These are phyloP conservation scores for Apus apus DNA, from an alignment of 2,113 vertebrate genomes.

Conservation along the genomic window DNA sequence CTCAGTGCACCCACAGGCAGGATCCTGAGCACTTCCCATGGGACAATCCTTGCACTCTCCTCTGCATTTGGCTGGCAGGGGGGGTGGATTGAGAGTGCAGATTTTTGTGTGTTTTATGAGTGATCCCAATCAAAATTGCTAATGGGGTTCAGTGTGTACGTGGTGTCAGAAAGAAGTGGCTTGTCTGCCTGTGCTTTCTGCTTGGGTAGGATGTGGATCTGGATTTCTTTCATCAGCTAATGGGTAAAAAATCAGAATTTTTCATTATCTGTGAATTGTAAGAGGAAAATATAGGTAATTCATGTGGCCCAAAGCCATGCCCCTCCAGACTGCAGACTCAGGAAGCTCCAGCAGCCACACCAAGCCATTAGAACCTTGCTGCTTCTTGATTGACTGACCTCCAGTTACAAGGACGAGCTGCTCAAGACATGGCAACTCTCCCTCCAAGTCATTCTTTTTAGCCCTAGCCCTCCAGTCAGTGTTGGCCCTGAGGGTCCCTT, in stretches of 20 bases:
- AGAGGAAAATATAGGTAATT: not conserved
- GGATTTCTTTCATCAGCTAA: not conserved
- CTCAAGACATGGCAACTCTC: not conserved
- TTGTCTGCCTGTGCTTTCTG: not conserved
- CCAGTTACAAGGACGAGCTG: not conserved
- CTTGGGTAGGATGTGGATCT: not conserved
- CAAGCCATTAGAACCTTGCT: fast-evolving
- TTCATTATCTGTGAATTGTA: not conserved
- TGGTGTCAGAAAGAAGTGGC: not conserved
- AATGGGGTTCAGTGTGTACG: fast-evolving
- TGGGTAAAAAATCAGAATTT: not conserved
- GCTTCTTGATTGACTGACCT: not conserved
- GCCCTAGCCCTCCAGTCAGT: not conserved
- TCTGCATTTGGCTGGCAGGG: fast-evolving
- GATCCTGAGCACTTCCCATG: not conserved
- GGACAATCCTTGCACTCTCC: not conserved
- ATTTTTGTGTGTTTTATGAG: not conserved
- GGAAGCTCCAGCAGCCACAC: not conserved
- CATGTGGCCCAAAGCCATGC: not conserved
- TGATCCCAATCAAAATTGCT: not conserved
- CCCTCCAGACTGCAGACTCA: not conserved
- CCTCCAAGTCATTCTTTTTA: not conserved
- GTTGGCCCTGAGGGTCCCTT: not conserved
- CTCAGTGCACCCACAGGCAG: fast-evolving
- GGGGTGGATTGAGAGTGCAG: not conserved